phyloP scores from a whole-genome alignment of 2,888 invertebrate genomes.

The Drosophila lutescens region DNA sequence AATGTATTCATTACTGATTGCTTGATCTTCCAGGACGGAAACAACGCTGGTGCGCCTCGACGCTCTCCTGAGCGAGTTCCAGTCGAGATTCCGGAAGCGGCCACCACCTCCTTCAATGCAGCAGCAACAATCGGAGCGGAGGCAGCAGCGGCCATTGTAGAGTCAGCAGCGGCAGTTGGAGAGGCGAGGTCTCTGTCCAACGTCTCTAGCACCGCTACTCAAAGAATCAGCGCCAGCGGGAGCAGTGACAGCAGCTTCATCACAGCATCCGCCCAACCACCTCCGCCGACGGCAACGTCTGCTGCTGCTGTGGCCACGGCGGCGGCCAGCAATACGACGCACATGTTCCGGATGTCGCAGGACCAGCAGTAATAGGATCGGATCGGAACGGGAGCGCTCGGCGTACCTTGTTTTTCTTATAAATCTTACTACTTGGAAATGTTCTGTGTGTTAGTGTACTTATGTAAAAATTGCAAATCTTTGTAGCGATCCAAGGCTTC shows the following conservation, averaged over 20 bases:
- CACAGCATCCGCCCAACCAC: conserved; percentile 57
- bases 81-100: conserved; percentile 30
- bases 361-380: conserved; percentile 60
- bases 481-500: conserved; percentile 33
- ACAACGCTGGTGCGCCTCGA: conserved; percentile 43
- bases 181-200: conserved; percentile 28
- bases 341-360: conserved; percentile 77
- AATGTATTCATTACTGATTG: background rate
- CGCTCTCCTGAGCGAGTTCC: conserved; percentile 55
- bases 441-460: conserved; percentile 75
- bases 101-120: conserved; percentile 22
- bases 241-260: conserved; percentile 61
- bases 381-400: conserved; percentile 13
- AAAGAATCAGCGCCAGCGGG: conserved; percentile 27
- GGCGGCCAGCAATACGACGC: conserved; percentile 78
- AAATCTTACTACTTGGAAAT: conserved; percentile 50
- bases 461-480: conserved; percentile 74
- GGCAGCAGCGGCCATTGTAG: conserved; percentile 30
- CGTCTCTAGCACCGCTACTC: background rate
- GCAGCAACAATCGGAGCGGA: conserved; percentile 21
- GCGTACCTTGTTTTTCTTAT: conserved; percentile 41
- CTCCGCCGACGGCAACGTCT: conserved; percentile 69
- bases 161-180: conserved; percentile 32
- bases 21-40: conserved; percentile 54
- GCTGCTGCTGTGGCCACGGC: conserved; percentile 80